Percentiles rank a stretch among this genome's conserved stretches.
Conservation (phyloP, 2,888 invertebrate species). For the Nomada fabriciana region DNA sequence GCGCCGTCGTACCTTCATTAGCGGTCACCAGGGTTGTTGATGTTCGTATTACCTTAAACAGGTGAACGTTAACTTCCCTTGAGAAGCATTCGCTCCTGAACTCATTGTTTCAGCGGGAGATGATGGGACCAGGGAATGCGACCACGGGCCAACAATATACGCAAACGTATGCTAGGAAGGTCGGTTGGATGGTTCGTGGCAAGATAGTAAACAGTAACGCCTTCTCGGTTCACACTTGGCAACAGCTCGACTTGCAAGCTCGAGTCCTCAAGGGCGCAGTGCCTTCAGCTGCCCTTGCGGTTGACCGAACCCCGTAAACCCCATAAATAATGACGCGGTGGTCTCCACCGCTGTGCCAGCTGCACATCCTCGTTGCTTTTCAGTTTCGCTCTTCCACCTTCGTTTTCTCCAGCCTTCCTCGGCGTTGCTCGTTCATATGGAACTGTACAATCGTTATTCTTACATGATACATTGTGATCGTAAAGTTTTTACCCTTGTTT, state of each 20-base stretch:
- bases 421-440: conserved; percentile 7
- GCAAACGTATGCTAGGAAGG: conserved; percentile 73
- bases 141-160: conserved; percentile 77
- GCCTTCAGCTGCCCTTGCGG: conserved; percentile 76
- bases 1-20: conserved; percentile 43
- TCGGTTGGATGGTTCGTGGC: conserved; percentile 65
- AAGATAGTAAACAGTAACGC: conserved; percentile 76
- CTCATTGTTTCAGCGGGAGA: conserved; percentile 68
- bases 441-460: conserved; percentile 7
- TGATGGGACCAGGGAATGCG: conserved; percentile 73
- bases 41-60: conserved; percentile 64
- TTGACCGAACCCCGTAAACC: conserved; percentile 77
- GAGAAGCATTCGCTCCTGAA: conserved; percentile 53
- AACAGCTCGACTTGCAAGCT: conserved; percentile 69
- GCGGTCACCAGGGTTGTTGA: conserved; percentile 41
- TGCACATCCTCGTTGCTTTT: conserved; percentile 56
- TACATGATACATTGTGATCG: neutral
- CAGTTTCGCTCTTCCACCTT: conserved; percentile 58
- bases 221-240: conserved; percentile 75
- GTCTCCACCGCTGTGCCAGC: conserved; percentile 62
- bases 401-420: conserved; percentile 46
- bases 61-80: conserved; percentile 60
- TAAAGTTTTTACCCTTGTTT: neutral
- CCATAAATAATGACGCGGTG: conserved; percentile 76
- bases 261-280: conserved; percentile 72